These are phyloP conservation scores for Cyaniris semiargus DNA, from an alignment of 2,888 invertebrate species.

Conservation along the genomic window DNA sequence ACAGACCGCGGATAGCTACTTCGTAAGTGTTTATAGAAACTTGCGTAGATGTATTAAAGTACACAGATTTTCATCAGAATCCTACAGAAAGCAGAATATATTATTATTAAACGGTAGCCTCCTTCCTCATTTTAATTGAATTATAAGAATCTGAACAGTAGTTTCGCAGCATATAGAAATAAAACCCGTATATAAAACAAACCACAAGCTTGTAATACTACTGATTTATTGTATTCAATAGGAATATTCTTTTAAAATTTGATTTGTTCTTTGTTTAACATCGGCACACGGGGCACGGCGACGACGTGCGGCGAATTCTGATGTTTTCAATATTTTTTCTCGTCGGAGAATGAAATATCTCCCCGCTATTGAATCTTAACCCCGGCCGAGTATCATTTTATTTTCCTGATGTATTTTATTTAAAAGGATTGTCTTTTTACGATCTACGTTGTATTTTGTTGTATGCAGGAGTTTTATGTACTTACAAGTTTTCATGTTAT, in stretches of 20 bases:
- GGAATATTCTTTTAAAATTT: slow-evolving; percentile 42
- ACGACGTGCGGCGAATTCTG: slow-evolving; percentile 62
- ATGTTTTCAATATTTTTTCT: slow-evolving; percentile 68
- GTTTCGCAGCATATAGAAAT: no score
- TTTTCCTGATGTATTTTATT: slow-evolving; percentile 28
- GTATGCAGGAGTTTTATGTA: background rate
- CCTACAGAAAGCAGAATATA: no score
- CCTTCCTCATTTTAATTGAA: no score
- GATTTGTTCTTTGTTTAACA: slow-evolving; percentile 75
- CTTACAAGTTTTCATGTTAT: no score
- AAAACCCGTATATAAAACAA: background rate
- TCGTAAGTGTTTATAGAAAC: no score
- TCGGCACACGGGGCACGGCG: slow-evolving; percentile 66
- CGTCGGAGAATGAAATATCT: slow-evolving; percentile 57
- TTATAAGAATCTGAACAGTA: no score
- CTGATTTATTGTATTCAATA: slow-evolving; percentile 17
- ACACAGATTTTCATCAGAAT: no score
- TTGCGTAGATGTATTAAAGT: no score
- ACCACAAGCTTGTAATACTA: background rate
- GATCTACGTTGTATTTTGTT: background rate
- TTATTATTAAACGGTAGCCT: no score
- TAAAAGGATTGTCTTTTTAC: slow-evolving; percentile 25
- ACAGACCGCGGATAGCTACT: no score
- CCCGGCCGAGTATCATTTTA: slow-evolving; percentile 38
- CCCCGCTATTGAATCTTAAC: slow-evolving; percentile 51